Conservation (phyloP, 2,113 vertebrate species). For the Pterocles gutturalis region DNA sequence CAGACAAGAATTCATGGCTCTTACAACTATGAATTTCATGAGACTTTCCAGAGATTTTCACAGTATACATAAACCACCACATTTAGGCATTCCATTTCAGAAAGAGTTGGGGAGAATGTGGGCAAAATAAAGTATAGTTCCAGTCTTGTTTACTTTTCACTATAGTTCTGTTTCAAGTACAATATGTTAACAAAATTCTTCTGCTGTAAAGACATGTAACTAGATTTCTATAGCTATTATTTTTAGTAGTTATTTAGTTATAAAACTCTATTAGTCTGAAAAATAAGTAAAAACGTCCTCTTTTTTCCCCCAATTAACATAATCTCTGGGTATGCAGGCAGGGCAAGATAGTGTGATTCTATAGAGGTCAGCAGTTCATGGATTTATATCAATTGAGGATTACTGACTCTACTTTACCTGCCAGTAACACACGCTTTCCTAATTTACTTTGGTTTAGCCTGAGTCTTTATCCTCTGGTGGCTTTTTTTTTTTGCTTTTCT, state of each 20-base stretch:
- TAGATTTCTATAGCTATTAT: background rate
- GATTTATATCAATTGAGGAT: background rate
- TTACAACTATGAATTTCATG: background rate
- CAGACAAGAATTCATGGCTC: background rate
- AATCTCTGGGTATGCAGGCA: background rate
- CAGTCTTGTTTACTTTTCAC: background rate
- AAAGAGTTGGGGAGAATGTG: background rate
- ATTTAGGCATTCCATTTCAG: background rate
- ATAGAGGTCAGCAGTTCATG: background rate
- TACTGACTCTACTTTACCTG: background rate
- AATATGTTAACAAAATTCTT: background rate
- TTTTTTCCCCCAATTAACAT: background rate
- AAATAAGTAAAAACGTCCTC: background rate
- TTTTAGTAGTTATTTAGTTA: background rate
- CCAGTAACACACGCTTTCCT: background rate
- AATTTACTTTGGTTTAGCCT: background rate
- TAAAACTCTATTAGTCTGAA: background rate
- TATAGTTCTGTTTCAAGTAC: background rate
- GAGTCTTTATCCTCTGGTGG: background rate
- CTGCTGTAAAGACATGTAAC: background rate
- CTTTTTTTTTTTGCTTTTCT: background rate
- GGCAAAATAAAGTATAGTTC: background rate
- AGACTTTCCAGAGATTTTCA: background rate
- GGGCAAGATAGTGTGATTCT: background rate
- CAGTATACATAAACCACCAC: fast-evolving